These are phyloP conservation scores for Dolichallabes microphthalmus DNA, from an alignment of 2,113 vertebrate genomes.

Conservation along the genomic window DNA sequence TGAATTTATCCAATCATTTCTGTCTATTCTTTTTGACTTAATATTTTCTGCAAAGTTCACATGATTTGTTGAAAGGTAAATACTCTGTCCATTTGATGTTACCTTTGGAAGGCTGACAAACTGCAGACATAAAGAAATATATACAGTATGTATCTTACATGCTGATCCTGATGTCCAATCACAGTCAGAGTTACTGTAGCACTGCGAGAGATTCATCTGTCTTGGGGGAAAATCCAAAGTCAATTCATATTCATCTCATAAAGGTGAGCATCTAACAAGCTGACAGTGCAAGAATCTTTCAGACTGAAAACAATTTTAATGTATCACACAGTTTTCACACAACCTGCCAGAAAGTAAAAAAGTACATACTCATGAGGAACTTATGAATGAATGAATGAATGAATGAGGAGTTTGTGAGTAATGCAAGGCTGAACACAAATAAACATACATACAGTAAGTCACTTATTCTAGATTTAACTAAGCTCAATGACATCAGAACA, in stretches of 20 bases:
- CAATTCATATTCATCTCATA: neutral
- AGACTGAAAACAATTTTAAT: neutral
- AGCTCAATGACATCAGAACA: neutral
- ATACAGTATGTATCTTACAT: neutral
- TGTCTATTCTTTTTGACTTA: neutral
- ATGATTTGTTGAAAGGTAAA: too few species aligned
- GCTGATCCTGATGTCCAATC: neutral
- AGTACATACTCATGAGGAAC: neutral
- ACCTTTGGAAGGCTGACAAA: too few species aligned
- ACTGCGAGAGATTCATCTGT: neutral
- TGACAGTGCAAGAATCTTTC: neutral
- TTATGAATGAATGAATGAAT: neutral
- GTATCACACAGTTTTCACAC: neutral
- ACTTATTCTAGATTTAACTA: neutral
- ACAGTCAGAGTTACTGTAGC: neutral
- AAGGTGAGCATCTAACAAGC: neutral
- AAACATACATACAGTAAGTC: neutral
- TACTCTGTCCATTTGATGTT: too few species aligned
- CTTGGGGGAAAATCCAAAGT: slow-evolving; percentile 1
- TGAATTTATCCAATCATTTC: neutral
- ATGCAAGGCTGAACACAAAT: neutral
- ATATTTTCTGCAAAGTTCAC: neutral
- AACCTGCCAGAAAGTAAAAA: neutral
- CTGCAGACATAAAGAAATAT: too few species aligned
- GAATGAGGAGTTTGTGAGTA: neutral